Evolutionary conservation across 92 coral and sea anemone genomes (phyloP).

Genomic region (Heliopora coerulea): DNA sequence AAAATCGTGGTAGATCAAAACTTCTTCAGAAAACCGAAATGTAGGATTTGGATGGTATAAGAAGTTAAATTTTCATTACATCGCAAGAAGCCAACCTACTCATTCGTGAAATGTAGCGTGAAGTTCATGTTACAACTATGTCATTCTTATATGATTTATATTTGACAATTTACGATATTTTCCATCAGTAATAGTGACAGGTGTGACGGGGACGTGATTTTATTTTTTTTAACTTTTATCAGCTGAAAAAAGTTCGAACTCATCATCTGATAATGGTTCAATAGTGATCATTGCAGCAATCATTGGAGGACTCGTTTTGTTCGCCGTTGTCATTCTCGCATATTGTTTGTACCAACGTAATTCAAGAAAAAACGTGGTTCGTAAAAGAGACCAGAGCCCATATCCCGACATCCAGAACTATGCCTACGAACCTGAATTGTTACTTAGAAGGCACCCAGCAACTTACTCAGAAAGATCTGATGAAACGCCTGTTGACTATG

Average conservation of each 20-base stretch:
- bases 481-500: constrained; percentile 8
- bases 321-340: background rate
- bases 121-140: too few species aligned
- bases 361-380: background rate
- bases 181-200: too few species aligned
- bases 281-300: background rate
- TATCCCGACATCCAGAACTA: background rate
- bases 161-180: too few species aligned
- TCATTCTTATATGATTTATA: too few species aligned
- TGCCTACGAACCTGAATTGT: constrained; percentile 6
- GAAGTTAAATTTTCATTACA: too few species aligned
- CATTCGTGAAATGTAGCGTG: too few species aligned
- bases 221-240: too few species aligned
- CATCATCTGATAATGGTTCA: background rate
- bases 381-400: background rate
- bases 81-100: too few species aligned
- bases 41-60: too few species aligned
- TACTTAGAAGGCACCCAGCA: background rate
- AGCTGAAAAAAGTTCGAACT: background rate
- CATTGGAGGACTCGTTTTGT: background rate
- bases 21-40: too few species aligned
- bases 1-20: too few species aligned
- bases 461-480: constrained; percentile 1
- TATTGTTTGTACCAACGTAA: constrained; percentile 17
- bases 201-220: too few species aligned